Conservation (phyloP, 2,797 vertebrate species). For the Gastrophryne carolinensis region DNA sequence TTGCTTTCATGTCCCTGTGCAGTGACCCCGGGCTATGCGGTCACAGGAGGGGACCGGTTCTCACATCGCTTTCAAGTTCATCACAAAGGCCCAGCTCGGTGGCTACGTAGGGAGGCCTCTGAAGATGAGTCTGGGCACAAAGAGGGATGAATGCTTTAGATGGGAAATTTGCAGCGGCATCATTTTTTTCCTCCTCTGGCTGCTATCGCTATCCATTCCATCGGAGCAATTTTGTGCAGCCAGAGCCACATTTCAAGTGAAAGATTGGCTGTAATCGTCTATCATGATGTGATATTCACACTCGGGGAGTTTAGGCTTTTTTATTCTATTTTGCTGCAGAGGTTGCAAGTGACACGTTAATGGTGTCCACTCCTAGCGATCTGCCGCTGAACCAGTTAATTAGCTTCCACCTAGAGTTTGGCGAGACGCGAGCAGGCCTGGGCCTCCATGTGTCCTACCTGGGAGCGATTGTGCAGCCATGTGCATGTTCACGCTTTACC, state of each 20-base stretch:
- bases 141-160: not conserved
- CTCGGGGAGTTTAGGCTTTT: not conserved
- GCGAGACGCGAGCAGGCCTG: not conserved
- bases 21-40: too few relatives aligned
- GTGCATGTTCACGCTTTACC: too few relatives aligned
- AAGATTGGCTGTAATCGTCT: not conserved
- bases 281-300: not conserved
- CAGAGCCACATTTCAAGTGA: not conserved
- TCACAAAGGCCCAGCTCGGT: constrained; percentile 6
- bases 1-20: too few relatives aligned
- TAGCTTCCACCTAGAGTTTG: not conserved
- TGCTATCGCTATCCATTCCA: not conserved
- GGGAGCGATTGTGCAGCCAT: too few relatives aligned
- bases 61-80: not conserved
- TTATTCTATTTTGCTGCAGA: not conserved
- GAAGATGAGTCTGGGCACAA: constrained; percentile 14
- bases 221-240: not conserved
- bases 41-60: not conserved
- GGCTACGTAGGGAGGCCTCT: constrained; percentile 14
- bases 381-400: not conserved
- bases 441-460: not conserved
- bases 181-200: not conserved
- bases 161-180: not conserved
- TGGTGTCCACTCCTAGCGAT: not conserved
- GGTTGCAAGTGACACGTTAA: not conserved